These are phyloP conservation scores for Cydia amplana DNA, from an alignment of 1,140 invertebrate genomes.

Conservation along the genomic window DNA sequence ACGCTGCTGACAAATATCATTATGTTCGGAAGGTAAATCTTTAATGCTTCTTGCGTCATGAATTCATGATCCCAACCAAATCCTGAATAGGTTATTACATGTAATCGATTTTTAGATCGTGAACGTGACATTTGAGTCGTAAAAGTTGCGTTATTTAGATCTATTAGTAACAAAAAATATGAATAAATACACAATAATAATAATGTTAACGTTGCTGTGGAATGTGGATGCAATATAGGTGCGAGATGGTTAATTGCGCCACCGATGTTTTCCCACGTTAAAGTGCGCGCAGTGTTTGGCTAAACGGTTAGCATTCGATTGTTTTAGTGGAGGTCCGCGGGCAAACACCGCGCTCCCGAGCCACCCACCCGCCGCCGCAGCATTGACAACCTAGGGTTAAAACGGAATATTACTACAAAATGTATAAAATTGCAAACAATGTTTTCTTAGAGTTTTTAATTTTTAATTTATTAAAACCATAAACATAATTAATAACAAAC, in stretches of 20 bases:
- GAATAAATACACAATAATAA: slow-evolving; percentile 29
- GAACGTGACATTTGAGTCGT: neutral
- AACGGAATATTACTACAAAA: no score
- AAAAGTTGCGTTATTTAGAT: neutral
- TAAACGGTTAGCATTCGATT: slow-evolving; percentile 76
- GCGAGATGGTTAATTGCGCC: slow-evolving; percentile 68
- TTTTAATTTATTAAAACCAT: no score
- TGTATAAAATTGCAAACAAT: no score
- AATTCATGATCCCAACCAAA: neutral
- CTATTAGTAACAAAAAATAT: slow-evolving; percentile 5
- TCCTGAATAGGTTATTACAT: neutral
- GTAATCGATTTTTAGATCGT: neutral
- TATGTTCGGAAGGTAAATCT: slow-evolving; percentile 18
- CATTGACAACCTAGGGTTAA: neutral
- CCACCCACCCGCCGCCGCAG: slow-evolving; percentile 27
- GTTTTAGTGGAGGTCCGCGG: slow-evolving; percentile 63
- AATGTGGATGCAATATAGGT: slow-evolving; percentile 42
- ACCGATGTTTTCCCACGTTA: slow-evolving; percentile 74
- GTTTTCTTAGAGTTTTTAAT: no score
- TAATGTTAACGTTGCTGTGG: slow-evolving; percentile 18
- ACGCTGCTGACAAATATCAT: slow-evolving; percentile 12
- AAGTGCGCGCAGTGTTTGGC: slow-evolving; percentile 74
- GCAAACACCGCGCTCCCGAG: slow-evolving; percentile 47
- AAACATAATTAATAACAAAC: no score
- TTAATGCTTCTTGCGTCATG: neutral